Percentiles rank a stretch among this genome's conserved stretches.
Evolutionary conservation across 2,113 vertebrate genomes (phyloP).

Genomic region (Hemibagrus wyckioides): DNA sequence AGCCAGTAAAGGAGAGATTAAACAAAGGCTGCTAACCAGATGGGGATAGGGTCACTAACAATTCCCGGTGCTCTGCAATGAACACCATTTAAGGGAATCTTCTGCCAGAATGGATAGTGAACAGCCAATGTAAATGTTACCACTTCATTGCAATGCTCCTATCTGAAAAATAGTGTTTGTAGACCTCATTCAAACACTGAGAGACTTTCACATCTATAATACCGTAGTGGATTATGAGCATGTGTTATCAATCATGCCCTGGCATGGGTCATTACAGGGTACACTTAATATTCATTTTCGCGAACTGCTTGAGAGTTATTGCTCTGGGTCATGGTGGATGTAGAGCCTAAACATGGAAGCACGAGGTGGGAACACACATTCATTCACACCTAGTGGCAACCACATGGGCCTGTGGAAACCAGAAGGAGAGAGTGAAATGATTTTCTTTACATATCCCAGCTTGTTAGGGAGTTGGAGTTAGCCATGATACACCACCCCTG

Average conservation of each 20-base stretch:
- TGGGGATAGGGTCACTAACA: conserved; percentile 9
- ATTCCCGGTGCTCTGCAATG: conserved; percentile 26
- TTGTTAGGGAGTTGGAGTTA: not conserved
- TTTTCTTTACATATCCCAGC: not conserved
- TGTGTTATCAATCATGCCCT: not conserved
- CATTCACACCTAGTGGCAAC: not conserved
- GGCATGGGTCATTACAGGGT: conserved; percentile 26
- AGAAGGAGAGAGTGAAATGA: not conserved
- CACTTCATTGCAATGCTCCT: conserved; percentile 26
- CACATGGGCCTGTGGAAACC: not conserved
- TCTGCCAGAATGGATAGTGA: conserved; percentile 15
- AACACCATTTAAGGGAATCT: conserved; percentile 44
- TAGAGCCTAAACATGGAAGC: not conserved
- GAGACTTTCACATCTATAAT: conserved; percentile 18
- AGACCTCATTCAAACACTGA: conserved; percentile 24
- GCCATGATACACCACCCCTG: not conserved
- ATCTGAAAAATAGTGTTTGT: conserved; percentile 5
- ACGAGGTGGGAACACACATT: not conserved
- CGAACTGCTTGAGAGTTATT: not conserved
- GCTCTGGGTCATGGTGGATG: not conserved
- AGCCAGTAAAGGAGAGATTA: conserved; percentile 35
- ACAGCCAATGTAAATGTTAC: conserved; percentile 32
- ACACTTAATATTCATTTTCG: not conserved
- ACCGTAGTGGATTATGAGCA: not conserved
- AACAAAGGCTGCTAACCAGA: conserved; percentile 26